Percentiles rank a stretch among this genome's conserved stretches.
phyloP scores from a whole-genome alignment of 1,140 invertebrate species.

The Halictus rubicundus region DNA sequence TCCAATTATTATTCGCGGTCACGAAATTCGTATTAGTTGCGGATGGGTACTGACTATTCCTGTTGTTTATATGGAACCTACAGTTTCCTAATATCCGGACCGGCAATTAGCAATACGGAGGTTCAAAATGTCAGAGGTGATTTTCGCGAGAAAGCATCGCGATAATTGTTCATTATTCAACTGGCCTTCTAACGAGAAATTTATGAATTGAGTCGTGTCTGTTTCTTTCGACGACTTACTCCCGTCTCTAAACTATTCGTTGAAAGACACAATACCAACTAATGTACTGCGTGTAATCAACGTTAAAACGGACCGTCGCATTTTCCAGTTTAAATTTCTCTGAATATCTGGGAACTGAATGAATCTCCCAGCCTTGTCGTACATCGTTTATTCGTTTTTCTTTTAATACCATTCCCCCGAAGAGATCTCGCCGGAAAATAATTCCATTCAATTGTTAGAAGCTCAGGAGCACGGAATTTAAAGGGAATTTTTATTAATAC shows the following conservation, averaged over 20 bases:
- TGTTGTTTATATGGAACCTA: background rate
- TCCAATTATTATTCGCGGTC: background rate
- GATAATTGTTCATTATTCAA: background rate
- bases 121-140: background rate
- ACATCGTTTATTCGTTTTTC: no score
- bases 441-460: no score
- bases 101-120: background rate
- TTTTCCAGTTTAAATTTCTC: background rate
- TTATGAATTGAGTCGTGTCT: background rate
- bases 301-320: background rate
- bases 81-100: constrained; percentile 15
- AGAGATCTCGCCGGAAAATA: no score
- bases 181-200: background rate
- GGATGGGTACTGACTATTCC: background rate
- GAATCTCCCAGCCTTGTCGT: no score
- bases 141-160: background rate
- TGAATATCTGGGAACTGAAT: no score
- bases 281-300: background rate
- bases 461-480: no score
- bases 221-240: background rate
- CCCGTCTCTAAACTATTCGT: background rate
- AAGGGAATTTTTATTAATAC: no score
- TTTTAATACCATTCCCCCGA: no score
- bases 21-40: background rate
- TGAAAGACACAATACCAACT: background rate